Base-by-base conservation (phyloP, 2,797 vertebrate species). In the Champsocephalus gunnari region DNA sequence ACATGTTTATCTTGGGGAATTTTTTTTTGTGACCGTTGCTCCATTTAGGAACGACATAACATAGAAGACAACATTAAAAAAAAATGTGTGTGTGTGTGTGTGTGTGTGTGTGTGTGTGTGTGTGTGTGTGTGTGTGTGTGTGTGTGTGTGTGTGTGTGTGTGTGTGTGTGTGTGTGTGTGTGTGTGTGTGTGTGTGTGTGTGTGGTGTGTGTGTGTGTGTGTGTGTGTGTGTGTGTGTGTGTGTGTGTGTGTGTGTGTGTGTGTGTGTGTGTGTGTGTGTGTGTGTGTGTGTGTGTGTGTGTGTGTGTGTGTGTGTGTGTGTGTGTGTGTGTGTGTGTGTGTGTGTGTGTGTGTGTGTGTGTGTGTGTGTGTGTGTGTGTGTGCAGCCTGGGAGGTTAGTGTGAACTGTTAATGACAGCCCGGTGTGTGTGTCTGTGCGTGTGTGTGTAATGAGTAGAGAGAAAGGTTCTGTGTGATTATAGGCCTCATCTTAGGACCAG, bases 381-480 rank as follows among this genome's bases (percentile, higher is more conserved):
- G 67, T 68, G 67, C 81, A 75, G 83, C 84, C 79, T 92, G 88
- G 92, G 90, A 93, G 92, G 92, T 92, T 89, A 91, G 89, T 92
- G 90, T 90, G 81, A 91, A 89, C 79, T 89, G 88, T 88, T 93
- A 93, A 93, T 93, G 90, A 93, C 84, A 92, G 88, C 63, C 88
- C 66, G 53, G 58, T 65, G 51, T 66, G 48, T 69, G 71, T 73
- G 77, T 44, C 69, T 77, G 60, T 82, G 71, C 80, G 82, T 80
- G 79, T 85, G 84, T 77, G 61, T 90, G 86, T 92, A 92, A 93
- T 93, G 91, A 91, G 84, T 92, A 92, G 90, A 92, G 85, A 90
- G 88, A 90, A 89, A 89, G 89, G 90, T 82, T 84, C 80, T 85
- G 89, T 91, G 87, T 93, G 93, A 94, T 93, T 94, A 94, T 88